Conservation (phyloP, 1,140 invertebrate species). For the Eupeodes corollae region DNA sequence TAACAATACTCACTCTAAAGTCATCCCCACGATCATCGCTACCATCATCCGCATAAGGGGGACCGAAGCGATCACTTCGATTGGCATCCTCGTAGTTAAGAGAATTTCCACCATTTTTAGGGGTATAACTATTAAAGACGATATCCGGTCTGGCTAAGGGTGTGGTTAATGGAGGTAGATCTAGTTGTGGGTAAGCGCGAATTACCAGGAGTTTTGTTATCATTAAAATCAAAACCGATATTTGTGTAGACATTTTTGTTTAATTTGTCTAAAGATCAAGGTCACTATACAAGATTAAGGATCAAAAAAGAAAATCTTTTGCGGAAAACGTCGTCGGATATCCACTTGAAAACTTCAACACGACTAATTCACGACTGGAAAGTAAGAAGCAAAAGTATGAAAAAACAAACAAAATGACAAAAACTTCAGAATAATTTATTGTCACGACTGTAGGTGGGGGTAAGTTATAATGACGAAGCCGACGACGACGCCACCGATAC, state of each 20-base stretch:
- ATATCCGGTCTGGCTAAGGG: slow-evolving; percentile 19
- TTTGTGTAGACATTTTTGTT: background rate
- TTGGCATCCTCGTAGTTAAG: slow-evolving; percentile 14
- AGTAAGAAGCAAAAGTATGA: too few species aligned
- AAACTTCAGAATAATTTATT: too few species aligned
- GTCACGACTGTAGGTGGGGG: too few species aligned
- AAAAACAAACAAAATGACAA: too few species aligned
- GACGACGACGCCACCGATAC: too few species aligned
- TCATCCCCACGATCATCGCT: slow-evolving; percentile 27
- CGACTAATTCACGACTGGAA: too few species aligned
- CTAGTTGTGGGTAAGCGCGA: slow-evolving; percentile 38
- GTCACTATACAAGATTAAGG: too few species aligned
- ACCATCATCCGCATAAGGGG: slow-evolving; percentile 24
- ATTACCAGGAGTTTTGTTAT: background rate
- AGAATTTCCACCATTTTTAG: slow-evolving; percentile 10
- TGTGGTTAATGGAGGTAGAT: slow-evolving; percentile 37
- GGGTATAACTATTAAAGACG: slow-evolving; percentile 28
- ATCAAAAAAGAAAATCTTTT: too few species aligned
- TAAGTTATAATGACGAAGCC: too few species aligned
- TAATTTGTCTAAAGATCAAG: too few species aligned
- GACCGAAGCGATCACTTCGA: slow-evolving; percentile 29
- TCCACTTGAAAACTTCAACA: too few species aligned
- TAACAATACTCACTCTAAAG: slow-evolving; percentile 21
- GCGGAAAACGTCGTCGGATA: too few species aligned
- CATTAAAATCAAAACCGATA: background rate